Evolutionary conservation across 2,888 invertebrate species (phyloP).

Genomic region (Tricholauxania praeusta): DNA sequence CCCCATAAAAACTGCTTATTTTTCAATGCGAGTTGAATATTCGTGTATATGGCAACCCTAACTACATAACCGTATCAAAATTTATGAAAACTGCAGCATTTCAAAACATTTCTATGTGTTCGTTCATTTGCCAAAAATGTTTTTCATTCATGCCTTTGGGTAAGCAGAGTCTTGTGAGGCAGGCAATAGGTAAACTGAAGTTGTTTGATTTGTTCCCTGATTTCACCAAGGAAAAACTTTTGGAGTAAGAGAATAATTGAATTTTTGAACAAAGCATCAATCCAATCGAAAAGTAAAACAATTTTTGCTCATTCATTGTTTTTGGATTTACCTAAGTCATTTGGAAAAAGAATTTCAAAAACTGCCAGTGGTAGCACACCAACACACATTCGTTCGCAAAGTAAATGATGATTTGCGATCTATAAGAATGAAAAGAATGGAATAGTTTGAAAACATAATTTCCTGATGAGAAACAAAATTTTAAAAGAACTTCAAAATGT

Average conservation of each 20-base stretch:
- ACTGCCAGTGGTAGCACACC: too few relatives aligned
- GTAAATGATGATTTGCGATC: too few relatives aligned
- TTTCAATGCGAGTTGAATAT: too few relatives aligned
- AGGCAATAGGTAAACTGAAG: neutral
- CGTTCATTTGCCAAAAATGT: constrained; percentile 7
- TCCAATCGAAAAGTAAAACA: constrained; percentile 16
- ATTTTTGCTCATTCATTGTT: constrained; percentile 24
- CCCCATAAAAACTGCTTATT: too few relatives aligned
- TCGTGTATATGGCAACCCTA: neutral
- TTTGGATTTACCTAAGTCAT: neutral
- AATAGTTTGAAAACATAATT: too few relatives aligned
- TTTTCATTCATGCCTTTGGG: constrained; percentile 3
- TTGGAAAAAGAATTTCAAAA: too few relatives aligned
- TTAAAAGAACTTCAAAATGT: too few relatives aligned
- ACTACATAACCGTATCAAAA: neutral
- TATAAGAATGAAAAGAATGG: too few relatives aligned
- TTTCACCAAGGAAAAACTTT: neutral
- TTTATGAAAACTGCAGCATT: neutral
- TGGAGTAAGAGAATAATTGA: constrained; percentile 11
- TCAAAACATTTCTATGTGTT: neutral
- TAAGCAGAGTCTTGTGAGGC: neutral
- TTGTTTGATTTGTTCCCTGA: neutral
- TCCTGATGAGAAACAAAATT: too few relatives aligned
- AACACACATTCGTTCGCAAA: too few relatives aligned
- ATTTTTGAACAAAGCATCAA: constrained; percentile 21